phyloP scores from a whole-genome alignment of 2,797 vertebrate species.

The Dryobates pubescens region DNA sequence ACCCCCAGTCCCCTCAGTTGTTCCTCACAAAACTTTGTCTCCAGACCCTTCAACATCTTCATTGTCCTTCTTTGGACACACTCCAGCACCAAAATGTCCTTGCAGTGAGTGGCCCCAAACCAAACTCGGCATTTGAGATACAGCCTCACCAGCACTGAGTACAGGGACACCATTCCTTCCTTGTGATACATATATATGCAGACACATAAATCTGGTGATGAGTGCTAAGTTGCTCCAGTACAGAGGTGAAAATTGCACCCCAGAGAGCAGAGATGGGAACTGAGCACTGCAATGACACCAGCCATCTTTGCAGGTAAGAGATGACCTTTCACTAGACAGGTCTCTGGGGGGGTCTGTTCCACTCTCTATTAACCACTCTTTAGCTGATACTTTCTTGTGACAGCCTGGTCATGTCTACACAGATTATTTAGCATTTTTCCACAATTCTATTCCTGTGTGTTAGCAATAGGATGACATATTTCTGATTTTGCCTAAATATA shows the following conservation, averaged over 20 bases:
- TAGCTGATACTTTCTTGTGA: background rate
- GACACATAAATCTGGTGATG: background rate
- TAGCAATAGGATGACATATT: background rate
- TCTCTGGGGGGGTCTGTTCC: background rate
- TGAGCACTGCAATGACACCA: background rate
- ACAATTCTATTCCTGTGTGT: background rate
- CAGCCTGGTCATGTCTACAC: rapidly evolving
- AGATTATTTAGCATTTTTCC: background rate
- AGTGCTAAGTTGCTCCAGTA: background rate
- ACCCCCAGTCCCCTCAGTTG: too few species aligned
- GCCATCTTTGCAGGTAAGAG: background rate
- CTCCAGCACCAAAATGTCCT: too few species aligned
- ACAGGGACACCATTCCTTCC: too few species aligned
- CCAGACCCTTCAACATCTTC: too few species aligned
- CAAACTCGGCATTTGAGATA: too few species aligned
- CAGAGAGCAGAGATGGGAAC: background rate
- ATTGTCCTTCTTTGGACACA: too few species aligned
- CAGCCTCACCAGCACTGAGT: too few species aligned
- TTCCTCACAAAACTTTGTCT: too few species aligned
- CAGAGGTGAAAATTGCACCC: background rate
- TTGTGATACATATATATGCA: too few species aligned
- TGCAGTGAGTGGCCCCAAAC: too few species aligned
- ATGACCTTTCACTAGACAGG: background rate
- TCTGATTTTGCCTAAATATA: background rate
- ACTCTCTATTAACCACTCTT: background rate